phyloP scores from a whole-genome alignment of 2,888 invertebrate species.

The Entomobrya proxima region DNA sequence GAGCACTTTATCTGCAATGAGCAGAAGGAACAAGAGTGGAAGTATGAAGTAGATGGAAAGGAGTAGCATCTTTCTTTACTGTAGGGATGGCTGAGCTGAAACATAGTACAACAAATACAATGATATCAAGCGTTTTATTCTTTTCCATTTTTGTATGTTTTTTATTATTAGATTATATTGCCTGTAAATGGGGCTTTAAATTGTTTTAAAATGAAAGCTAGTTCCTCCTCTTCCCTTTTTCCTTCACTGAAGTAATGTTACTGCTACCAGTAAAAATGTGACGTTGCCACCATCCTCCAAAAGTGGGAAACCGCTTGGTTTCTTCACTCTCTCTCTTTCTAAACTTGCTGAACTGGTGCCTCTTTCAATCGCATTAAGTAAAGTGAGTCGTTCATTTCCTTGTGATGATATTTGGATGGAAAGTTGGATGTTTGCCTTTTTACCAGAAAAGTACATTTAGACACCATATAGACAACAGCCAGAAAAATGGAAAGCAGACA shows the following conservation, averaged over 20 bases:
- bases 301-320: constrained; percentile 6
- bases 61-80: constrained; percentile 1
- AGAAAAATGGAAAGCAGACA: neutral
- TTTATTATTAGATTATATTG: constrained; percentile 66
- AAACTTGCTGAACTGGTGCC: constrained; percentile 41
- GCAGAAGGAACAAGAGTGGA: constrained; percentile 22
- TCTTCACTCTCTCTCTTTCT: constrained; percentile 15
- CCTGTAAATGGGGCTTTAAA: constrained; percentile 67
- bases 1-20: constrained; percentile 54
- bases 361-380: constrained; percentile 66
- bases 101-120: neutral
- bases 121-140: constrained; percentile 37
- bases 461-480: neutral
- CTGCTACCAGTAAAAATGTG: constrained; percentile 5
- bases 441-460: neutral
- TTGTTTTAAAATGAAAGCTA: constrained; percentile 67
- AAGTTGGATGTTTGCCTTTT: constrained; percentile 64
- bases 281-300: constrained; percentile 1
- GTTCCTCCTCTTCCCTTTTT: constrained; percentile 49
- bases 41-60: neutral
- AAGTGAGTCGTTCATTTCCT: constrained; percentile 58
- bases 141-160: constrained; percentile 35
- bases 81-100: neutral
- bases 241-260: neutral
- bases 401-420: constrained; percentile 46